Base-by-base conservation (phyloP, 2,113 vertebrate species). In the Mesocricetus auratus region DNA sequence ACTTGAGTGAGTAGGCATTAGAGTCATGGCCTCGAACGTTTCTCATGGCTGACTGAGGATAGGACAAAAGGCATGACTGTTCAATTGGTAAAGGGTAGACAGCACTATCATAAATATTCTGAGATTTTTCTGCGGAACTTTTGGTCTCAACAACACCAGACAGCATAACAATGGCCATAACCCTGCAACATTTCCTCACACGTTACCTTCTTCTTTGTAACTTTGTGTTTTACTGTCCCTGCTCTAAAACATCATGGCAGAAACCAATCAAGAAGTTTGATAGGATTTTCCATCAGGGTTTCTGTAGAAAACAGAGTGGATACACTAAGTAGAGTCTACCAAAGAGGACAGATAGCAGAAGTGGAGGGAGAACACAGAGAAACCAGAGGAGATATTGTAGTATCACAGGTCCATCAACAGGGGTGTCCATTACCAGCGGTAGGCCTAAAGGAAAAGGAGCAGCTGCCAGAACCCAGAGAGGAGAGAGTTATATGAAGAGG, bases 1-100 rank as follows among this genome's bases (percentile, higher is more conserved):
- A 45, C 75, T 79, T 33, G 39, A 94, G 29, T 94, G 36, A 62
- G n/a, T 73, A 89, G 53, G 47, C 39, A 64, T 0, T 5, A 77
- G 86, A 97, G 33, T 81, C 79, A 88, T 22, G 53, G 86, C 45
- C 36, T 94, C 66, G 82, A 77, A 96, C 73, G 21, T 75, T 89
- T 45, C 64, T 93, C 50, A 10, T 77, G 10, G 9, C 93, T 94
- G 24, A 71, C 5, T 95, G 31, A 24, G 1, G 31, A 77, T 68
- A 94, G 53, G 36, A 88, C 64, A 92, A 97, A 96, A 77, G 94
- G 7, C 24, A 88, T 82, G 19, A 95, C 24, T 93, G 64, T 22
- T 58, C 66, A 81, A 64, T 82, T 89, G 66, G n/a, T 93, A 90
- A 95, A 53, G 66, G 62, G 86, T 68, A 81, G 71, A 82, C 16